A percentile compares a stretch with the other conserved stretches of the same genome.
phyloP scores from a whole-genome alignment of 2,797 vertebrate genomes.

The Mionectes olivaceus region DNA sequence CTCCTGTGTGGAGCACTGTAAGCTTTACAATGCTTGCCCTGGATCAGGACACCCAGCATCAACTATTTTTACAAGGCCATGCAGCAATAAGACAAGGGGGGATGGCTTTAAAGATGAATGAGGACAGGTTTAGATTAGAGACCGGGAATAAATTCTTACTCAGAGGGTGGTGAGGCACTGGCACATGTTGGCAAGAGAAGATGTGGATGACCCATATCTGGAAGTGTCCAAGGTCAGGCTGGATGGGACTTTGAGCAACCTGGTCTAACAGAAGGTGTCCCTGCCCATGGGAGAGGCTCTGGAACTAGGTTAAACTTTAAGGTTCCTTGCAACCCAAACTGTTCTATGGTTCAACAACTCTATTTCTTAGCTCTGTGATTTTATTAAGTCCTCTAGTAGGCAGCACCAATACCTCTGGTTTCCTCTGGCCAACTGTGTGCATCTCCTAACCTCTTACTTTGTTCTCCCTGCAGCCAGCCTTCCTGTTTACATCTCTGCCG shows the following conservation, averaged over 20 bases:
- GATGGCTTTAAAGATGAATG: background rate
- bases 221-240: background rate
- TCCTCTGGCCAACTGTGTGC: background rate
- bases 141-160: background rate
- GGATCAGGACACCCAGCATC: background rate
- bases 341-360: background rate
- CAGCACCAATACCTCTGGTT: background rate
- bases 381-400: background rate
- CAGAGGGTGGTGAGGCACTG: background rate
- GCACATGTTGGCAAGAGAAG: background rate
- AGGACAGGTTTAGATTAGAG: background rate
- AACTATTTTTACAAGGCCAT: background rate
- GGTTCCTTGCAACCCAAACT: background rate
- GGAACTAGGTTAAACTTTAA: background rate
- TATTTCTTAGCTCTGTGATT: background rate
- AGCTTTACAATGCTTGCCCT: background rate
- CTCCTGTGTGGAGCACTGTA: background rate
- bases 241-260: background rate
- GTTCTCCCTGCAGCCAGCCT: background rate
- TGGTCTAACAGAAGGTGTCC: background rate
- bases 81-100: background rate
- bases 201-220: background rate
- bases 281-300: background rate
- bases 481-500: conserved; percentile 48
- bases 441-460: background rate